A percentile compares a stretch with the other conserved stretches of the same genome.
These are phyloP conservation scores for Apamea crenata DNA, from an alignment of 2,888 invertebrate species.

Conservation along the genomic window DNA sequence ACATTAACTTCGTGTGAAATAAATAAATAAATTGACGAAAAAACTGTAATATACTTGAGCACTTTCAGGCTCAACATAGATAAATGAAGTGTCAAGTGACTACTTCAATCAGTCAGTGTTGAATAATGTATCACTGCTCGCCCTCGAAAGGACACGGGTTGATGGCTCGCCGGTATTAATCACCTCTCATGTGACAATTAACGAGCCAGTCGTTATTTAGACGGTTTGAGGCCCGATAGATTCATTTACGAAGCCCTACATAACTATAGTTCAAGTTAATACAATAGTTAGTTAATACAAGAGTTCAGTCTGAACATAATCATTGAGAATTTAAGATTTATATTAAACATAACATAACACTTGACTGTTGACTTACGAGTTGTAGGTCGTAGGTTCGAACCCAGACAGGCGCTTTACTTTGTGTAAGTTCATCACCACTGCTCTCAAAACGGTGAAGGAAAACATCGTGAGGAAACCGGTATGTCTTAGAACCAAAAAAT, in stretches of 20 bases:
- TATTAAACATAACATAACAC: neutral
- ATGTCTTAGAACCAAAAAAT: too few relatives aligned
- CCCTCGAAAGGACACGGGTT: conserved; percentile 47
- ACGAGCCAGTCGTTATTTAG: conserved; percentile 26
- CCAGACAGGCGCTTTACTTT: too few relatives aligned
- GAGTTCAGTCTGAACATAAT: neutral
- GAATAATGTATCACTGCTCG: conserved; percentile 53
- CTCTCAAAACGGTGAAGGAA: too few relatives aligned
- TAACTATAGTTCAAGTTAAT: neutral
- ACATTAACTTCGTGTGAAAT: conserved; percentile 6
- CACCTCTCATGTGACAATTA: conserved; percentile 57
- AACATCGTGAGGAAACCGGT: too few relatives aligned
- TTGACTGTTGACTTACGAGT: too few relatives aligned
- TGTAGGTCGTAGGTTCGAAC: too few relatives aligned
- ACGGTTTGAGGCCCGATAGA: conserved; percentile 19
- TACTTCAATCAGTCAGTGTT: conserved; percentile 43
- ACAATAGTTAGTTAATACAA: neutral
- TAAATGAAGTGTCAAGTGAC: conserved; percentile 49
- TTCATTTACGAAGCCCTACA: conserved; percentile 23
- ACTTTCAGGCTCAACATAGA: conserved; percentile 25
- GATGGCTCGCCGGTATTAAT: conserved; percentile 43
- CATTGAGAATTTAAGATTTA: neutral
- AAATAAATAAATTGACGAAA: conserved; percentile 39
- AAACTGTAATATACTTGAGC: conserved; percentile 18
- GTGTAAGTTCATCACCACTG: too few relatives aligned